Conservation (phyloP, 2,888 invertebrate genomes). For the Scaptodrosophila latifasciaeformis region DNA sequence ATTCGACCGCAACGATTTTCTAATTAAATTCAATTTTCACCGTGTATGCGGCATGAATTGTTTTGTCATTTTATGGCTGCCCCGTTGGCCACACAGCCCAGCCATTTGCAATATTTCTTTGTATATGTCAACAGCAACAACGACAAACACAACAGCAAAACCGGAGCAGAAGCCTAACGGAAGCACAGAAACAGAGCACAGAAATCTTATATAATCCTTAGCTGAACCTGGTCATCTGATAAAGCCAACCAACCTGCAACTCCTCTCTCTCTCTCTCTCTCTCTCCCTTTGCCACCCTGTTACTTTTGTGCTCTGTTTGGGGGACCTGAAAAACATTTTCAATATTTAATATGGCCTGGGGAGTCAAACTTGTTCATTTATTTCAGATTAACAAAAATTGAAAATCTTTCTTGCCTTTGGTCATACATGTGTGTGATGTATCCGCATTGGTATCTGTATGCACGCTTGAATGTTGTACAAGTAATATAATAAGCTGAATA, state of each 20-base stretch:
- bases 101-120: neutral
- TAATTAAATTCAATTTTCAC: constrained; percentile 68
- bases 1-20: constrained; percentile 59
- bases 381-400: constrained; percentile 70
- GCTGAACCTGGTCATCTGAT: no score
- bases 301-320: no score
- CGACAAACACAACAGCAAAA: constrained; percentile 1
- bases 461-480: constrained; percentile 19
- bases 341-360: constrained; percentile 31
- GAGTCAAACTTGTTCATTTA: constrained; percentile 58
- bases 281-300: neutral
- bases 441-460: constrained; percentile 4
- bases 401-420: constrained; percentile 54
- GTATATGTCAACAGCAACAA: constrained; percentile 2
- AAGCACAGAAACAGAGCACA: constrained; percentile 6
- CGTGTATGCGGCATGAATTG: constrained; percentile 67
- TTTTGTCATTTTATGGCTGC: constrained; percentile 56
- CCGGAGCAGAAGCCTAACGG: no score
- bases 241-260: constrained; percentile 2
- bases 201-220: constrained; percentile 21
- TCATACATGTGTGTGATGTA: constrained; percentile 40
- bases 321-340: neutral
- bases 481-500: constrained; percentile 57
- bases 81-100: neutral
- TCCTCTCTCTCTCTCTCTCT: constrained; percentile 2